Conservation (phyloP, 2,113 vertebrate species). For the Catharus bicknelli region DNA sequence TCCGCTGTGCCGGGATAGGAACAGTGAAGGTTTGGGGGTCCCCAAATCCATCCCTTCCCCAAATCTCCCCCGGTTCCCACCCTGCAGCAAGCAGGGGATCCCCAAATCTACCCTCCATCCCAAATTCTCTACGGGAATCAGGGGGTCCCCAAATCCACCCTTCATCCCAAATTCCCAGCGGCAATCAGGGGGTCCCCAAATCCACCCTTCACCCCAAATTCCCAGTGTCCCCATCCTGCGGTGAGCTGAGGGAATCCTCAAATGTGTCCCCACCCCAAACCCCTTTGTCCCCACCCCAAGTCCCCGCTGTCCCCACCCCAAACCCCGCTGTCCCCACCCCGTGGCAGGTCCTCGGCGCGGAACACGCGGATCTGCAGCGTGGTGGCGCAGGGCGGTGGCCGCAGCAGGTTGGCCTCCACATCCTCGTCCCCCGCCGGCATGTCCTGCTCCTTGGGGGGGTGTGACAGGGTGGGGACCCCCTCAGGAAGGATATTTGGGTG, state of each 20-base stretch:
- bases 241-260: too few species aligned
- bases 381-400: background rate
- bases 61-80: too few species aligned
- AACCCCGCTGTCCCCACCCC: constrained; percentile 4
- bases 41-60: too few species aligned
- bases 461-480: background rate
- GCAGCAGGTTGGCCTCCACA: constrained; percentile 23
- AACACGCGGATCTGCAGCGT: constrained; percentile 62
- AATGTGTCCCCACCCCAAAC: background rate
- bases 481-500: background rate
- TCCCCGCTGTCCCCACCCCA: background rate
- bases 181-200: background rate
- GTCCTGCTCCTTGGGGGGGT: background rate
- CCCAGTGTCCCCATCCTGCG: background rate
- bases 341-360: constrained; percentile 51
- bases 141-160: background rate
- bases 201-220: background rate
- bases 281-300: background rate
- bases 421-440: background rate
- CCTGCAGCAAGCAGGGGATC: background rate
- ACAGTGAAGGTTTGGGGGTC: background rate
- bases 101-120: background rate
- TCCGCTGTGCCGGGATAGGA: background rate
- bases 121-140: background rate
- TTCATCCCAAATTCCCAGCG: background rate